Percentiles rank a stretch among this genome's conserved stretches.
Conservation (phyloP, 2,113 vertebrate genomes). For the Sceloporus undulatus region DNA sequence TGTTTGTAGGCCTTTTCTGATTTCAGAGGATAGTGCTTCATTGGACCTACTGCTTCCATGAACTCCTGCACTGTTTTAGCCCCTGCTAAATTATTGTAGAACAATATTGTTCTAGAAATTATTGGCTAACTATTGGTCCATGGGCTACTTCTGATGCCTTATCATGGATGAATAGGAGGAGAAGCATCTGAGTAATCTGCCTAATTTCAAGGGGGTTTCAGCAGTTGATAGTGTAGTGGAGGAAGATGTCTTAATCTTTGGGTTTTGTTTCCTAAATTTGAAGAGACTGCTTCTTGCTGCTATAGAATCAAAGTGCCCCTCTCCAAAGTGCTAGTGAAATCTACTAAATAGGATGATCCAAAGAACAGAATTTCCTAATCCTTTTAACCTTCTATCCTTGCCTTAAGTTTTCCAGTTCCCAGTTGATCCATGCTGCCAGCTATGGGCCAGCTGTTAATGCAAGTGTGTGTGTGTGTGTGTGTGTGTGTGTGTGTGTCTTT, state of each 20-base stretch:
- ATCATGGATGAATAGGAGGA: background rate
- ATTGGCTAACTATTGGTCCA: background rate
- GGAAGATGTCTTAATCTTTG: background rate
- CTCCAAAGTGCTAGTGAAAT: background rate
- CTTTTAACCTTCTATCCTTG: background rate
- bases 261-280: background rate
- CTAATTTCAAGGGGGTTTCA: background rate
- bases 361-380: background rate
- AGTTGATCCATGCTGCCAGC: background rate
- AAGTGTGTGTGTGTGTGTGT: background rate
- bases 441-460: too few relatives aligned
- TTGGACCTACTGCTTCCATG: background rate
- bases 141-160: background rate
- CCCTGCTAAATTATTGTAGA: background rate
- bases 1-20: background rate
- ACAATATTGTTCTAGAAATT: background rate
- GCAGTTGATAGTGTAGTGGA: background rate
- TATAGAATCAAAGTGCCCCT: background rate
- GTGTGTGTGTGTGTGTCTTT: background rate
- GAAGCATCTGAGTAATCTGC: background rate
- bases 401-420: too few relatives aligned
- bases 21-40: background rate
- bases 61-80: background rate
- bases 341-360: background rate
- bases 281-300: background rate